These are phyloP conservation scores for Congeria kusceri DNA, from an alignment of 2,888 invertebrate genomes.

Conservation along the genomic window DNA sequence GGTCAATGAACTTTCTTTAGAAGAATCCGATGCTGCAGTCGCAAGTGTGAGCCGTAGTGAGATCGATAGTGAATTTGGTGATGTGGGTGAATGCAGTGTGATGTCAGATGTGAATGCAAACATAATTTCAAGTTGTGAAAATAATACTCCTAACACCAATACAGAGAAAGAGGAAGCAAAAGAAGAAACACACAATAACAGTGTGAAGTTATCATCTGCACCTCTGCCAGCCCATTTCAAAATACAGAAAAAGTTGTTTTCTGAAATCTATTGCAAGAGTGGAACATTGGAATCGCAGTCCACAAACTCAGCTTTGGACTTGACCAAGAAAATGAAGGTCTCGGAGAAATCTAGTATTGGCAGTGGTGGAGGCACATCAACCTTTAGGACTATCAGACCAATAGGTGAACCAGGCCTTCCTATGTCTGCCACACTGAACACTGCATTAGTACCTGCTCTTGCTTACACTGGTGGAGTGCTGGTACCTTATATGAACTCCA, in stretches of 20 bases:
- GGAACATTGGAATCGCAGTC: slow-evolving; percentile 17
- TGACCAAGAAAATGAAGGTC: slow-evolving; percentile 29
- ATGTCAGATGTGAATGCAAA: background rate
- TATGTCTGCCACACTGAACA: slow-evolving; percentile 22
- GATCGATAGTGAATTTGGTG: background rate
- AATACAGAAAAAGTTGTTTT: slow-evolving; percentile 29
- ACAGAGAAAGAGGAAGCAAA: background rate
- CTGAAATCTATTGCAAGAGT: slow-evolving; percentile 33
- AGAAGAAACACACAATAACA: background rate
- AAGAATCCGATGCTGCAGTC: too few relatives aligned
- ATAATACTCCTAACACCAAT: background rate
- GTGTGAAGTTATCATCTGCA: background rate
- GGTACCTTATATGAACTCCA: slow-evolving; percentile 43
- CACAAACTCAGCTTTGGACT: slow-evolving; percentile 35
- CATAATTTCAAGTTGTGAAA: background rate
- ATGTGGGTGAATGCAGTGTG: too few relatives aligned
- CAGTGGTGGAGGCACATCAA: background rate
- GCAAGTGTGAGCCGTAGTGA: too few relatives aligned
- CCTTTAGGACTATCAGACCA: background rate
- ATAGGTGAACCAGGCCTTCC: slow-evolving; percentile 32
- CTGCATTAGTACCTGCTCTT: slow-evolving; percentile 24
- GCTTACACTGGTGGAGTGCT: slow-evolving; percentile 37
- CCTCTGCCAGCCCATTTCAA: slow-evolving; percentile 13
- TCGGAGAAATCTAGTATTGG: background rate
- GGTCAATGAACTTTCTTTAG: too few relatives aligned